Percentiles rank a stretch among this genome's conserved stretches.
Conservation (phyloP, 1,140 invertebrate genomes). For the Caligus rogercresseyi region DNA sequence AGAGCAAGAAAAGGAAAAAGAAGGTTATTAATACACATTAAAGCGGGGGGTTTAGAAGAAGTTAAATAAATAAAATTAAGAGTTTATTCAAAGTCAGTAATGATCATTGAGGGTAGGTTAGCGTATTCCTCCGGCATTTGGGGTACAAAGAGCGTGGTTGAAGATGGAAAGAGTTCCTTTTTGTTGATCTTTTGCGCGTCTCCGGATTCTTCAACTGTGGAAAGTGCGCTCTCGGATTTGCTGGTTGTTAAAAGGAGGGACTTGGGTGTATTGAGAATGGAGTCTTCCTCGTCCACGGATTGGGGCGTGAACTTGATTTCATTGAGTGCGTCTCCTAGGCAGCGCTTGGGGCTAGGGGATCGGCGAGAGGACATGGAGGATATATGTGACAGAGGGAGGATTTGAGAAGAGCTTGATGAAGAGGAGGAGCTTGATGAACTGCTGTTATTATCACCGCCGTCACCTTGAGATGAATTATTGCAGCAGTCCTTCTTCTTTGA, state of each 20-base stretch:
- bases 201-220: not conserved
- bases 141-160: not conserved
- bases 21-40: too few relatives aligned
- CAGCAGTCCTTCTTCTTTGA: not conserved
- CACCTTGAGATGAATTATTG: too few relatives aligned
- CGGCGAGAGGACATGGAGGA: not conserved
- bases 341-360: not conserved
- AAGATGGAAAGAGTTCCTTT: not conserved
- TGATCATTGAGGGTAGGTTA: not conserved
- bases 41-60: too few relatives aligned
- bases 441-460: too few relatives aligned
- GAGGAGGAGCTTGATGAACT: not conserved
- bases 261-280: not conserved
- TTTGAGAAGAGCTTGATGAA: not conserved
- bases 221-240: not conserved
- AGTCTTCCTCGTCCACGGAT: not conserved
- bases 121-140: not conserved
- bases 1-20: too few relatives aligned
- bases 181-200: not conserved
- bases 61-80: too few relatives aligned
- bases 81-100: not conserved
- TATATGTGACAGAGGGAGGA: not conserved
- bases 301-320: not conserved
- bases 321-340: not conserved
- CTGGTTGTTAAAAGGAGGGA: not conserved